Conservation (phyloP, 2,113 vertebrate genomes). For the Campylomormyrus numenius region DNA sequence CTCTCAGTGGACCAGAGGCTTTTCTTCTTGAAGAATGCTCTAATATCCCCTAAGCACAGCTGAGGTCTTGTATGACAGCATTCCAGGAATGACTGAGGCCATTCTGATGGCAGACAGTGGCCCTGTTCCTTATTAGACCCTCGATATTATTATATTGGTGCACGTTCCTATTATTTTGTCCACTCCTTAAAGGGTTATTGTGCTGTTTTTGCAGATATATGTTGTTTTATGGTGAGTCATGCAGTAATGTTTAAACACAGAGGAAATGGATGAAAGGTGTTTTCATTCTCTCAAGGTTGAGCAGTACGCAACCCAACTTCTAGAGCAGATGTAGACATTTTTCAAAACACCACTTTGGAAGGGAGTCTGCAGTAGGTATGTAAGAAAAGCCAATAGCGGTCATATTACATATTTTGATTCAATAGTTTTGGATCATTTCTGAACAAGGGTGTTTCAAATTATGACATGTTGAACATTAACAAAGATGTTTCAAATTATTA, state of each 20-base stretch:
- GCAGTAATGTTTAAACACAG: not conserved
- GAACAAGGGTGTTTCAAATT: not conserved
- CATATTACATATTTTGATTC: not conserved
- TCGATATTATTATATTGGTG: not conserved
- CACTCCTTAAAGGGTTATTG: not conserved
- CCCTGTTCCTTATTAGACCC: not conserved
- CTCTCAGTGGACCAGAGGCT: not conserved
- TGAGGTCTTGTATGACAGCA: not conserved
- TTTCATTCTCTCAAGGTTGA: not conserved
- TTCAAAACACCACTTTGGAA: not conserved
- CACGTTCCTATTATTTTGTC: not conserved
- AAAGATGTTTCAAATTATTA: not conserved
- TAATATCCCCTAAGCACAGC: not conserved
- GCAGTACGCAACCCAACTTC: not conserved
- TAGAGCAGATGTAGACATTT: not conserved
- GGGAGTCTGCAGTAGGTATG: not conserved
- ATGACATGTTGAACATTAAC: not conserved
- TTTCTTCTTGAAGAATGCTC: not conserved
- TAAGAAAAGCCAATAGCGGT: not conserved
- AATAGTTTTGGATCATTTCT: not conserved
- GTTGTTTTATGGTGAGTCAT: conserved; percentile 2
- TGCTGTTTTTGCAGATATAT: not conserved
- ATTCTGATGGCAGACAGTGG: not conserved
- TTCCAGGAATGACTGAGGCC: not conserved
- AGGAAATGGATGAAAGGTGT: not conserved